Conservation (phyloP, 2,113 vertebrate genomes). For the Bos taurus region ARS-UCD2.0 NC_037346.1:6260001-6260500, state of each 20-base stretch:
- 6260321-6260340: background rate
- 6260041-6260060: background rate
- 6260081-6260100: too few species aligned
- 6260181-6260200: too few species aligned
- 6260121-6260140: too few species aligned
- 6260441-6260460: background rate
- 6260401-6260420: background rate
- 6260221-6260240: too few species aligned
- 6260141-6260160: too few species aligned
- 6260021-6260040: background rate
- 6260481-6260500: background rate
- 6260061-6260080: too few species aligned
- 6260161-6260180: too few species aligned
- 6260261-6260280: too few species aligned
- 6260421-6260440: background rate
- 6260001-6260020: background rate
- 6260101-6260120: too few species aligned
- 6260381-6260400: background rate
- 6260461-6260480: background rate
- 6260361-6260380: background rate
- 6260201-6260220: too few species aligned
- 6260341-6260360: background rate
- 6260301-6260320: background rate
- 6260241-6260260: too few species aligned
- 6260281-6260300: background rate